Base-by-base conservation (phyloP, 2,888 invertebrate genomes). In the Pseudococcus longispinus region DNA sequence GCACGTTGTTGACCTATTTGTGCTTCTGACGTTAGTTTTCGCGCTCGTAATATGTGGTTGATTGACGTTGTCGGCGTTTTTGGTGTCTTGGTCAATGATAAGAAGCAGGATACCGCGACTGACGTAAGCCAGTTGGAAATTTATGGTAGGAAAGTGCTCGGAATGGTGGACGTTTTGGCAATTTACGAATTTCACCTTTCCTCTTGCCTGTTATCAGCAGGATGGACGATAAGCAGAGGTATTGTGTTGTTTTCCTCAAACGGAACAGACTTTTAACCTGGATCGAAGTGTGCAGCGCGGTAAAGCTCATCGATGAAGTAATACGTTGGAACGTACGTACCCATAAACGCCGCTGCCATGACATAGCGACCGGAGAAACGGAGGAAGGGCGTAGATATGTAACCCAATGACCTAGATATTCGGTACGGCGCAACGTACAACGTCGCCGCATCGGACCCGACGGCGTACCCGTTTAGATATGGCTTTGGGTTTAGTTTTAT, bases 371-470 rank as follows among this genome's bases (percentile, higher is more conserved):
- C 6, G 23, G 23, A n/a, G 11, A 9, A 23, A 9, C 20, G 23
- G n/a, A n/a, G n/a, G n/a, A 15, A 6, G 23, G 23, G 23, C 29
- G 70, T 29, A 13, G 29, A 70, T 29, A 70, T 26, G 65, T 70
- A 70, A 70, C 70, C 70, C 18, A 70, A 70, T 70, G 70, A 70
- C 70, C 70, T 29, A 70, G 70, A 70, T 70, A 60, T 60, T 60
- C 60, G 60, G 60, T 3, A 23, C 23, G 60, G 60, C 60, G 23
- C 60, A 60, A 60, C 60, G 60, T 60, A 60, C 23, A 23, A 23
- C 60, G 60, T 23, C 51, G 51, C n/a, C 51, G 51, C 60, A 60
- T 13, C 60, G 60, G 23, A 60, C 9, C 60, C 60, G 60, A 60
- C 4, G 8, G 9, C 46, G 9, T 13, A 46, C 13, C 46, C 46